phyloP scores from a whole-genome alignment of 2,113 vertebrate genomes.

The Bufo gargarizans region DNA sequence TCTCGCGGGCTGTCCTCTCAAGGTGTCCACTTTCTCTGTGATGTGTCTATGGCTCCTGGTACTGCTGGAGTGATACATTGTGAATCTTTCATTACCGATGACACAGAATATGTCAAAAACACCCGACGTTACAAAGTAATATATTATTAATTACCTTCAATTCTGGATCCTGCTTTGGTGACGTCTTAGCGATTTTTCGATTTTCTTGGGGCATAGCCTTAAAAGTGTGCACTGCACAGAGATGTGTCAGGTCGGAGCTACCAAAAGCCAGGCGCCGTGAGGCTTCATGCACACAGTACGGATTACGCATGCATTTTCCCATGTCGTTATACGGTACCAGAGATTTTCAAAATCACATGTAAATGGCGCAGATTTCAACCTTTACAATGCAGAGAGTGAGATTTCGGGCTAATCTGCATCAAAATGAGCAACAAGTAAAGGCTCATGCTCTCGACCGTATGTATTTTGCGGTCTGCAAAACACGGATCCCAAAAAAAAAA shows the following conservation, averaged over 20 bases:
- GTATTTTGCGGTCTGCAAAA: too few relatives aligned
- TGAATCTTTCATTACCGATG: conserved; percentile 17
- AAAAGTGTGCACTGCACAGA: not conserved
- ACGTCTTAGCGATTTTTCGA: not conserved
- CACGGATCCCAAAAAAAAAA: too few relatives aligned
- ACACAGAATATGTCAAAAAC: not conserved
- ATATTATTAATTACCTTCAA: conserved; percentile 19
- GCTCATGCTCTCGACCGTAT: too few relatives aligned
- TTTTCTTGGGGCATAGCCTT: not conserved
- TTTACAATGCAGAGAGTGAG: too few relatives aligned
- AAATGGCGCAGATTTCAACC: too few relatives aligned
- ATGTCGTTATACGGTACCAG: too few relatives aligned
- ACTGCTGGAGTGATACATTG: conserved; percentile 14
- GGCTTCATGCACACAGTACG: too few relatives aligned
- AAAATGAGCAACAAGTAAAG: too few relatives aligned
- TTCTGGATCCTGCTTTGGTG: not conserved
- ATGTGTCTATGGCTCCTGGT: conserved; percentile 32
- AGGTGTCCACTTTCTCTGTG: conserved; percentile 7
- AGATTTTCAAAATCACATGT: too few relatives aligned
- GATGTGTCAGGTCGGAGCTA: not conserved
- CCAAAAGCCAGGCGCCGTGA: too few relatives aligned
- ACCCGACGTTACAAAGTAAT: not conserved
- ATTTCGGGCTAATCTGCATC: too few relatives aligned
- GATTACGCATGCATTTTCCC: too few relatives aligned
- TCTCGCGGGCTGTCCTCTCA: conserved; percentile 36